Conservation (phyloP, 1,140 invertebrate genomes). For the Calephelis virginiensis region DNA sequence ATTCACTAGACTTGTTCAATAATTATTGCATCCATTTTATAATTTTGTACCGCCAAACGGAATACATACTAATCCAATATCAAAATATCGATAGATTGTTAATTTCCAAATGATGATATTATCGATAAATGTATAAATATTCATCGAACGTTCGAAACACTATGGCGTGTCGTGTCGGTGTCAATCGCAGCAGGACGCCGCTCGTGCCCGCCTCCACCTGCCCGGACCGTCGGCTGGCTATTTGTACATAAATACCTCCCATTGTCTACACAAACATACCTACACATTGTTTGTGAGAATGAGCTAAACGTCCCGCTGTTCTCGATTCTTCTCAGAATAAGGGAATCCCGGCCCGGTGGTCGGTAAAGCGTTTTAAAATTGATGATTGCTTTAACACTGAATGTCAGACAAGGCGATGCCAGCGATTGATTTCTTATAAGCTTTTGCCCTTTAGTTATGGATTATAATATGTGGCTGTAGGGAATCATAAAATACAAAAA, state of each 20-base stretch:
- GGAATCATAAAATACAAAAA: background rate
- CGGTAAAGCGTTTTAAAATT: slow-evolving; percentile 30
- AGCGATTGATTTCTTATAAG: slow-evolving; percentile 15
- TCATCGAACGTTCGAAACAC: slow-evolving; percentile 25
- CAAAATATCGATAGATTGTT: background rate
- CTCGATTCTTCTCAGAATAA: slow-evolving; percentile 31
- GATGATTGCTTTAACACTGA: slow-evolving; percentile 23
- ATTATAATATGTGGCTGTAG: background rate
- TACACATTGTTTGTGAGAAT: slow-evolving; percentile 22
- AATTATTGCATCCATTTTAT: too few species aligned
- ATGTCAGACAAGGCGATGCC: slow-evolving; percentile 12
- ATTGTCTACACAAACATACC: slow-evolving; percentile 42
- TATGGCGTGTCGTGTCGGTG: slow-evolving; percentile 27
- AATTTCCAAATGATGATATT: background rate
- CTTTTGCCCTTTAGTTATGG: slow-evolving; percentile 6
- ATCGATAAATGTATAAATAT: slow-evolving; percentile 29
- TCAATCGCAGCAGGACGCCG: slow-evolving; percentile 42
- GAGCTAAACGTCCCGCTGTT: slow-evolving; percentile 36
- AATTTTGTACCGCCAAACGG: too few species aligned
- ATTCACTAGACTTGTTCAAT: too few species aligned
- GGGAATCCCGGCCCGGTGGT: slow-evolving; percentile 40
- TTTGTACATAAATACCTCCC: slow-evolving; percentile 38
- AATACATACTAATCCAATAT: too few species aligned
- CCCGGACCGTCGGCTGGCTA: slow-evolving; percentile 28
- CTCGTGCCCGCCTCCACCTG: slow-evolving; percentile 40